These are phyloP conservation scores for Micromys minutus DNA, from an alignment of 2,113 vertebrate genomes.

Conservation along the genomic window DNA sequence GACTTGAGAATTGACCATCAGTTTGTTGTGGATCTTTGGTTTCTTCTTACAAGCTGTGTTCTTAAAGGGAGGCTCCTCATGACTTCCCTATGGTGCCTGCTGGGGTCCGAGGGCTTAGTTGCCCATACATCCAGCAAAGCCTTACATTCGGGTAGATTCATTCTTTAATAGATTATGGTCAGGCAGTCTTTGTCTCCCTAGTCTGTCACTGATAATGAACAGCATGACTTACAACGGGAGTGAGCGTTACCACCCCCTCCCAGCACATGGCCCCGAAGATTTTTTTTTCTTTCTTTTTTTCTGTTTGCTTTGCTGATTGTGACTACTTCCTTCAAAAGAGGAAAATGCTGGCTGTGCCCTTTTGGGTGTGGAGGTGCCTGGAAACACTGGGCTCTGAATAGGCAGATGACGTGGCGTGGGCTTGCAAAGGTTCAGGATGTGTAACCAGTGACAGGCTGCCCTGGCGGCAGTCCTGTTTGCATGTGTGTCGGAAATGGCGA, in stretches of 20 bases:
- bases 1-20: not conserved
- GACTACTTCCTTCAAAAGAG: conserved; percentile 14
- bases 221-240: not conserved
- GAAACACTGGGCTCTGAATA: not conserved
- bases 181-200: not conserved
- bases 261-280: not conserved
- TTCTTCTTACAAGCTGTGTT: too few relatives aligned
- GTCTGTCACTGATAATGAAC: not conserved
- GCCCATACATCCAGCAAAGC: not conserved
- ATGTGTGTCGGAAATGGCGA: not conserved
- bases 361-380: not conserved
- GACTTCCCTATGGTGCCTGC: not conserved
- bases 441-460: not conserved
- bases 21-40: not conserved
- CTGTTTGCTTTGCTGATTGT: not conserved
- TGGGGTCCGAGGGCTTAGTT: not conserved
- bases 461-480: not conserved
- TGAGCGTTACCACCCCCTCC: not conserved
- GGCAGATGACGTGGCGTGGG: not conserved
- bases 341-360: not conserved
- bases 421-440: not conserved
- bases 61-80: rapidly evolving
- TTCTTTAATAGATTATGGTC: not conserved
- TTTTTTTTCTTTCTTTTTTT: not conserved
- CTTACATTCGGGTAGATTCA: not conserved